Evolutionary conservation across 2,797 vertebrate species (phyloP).

Genomic region (Acanthopagrus latus): DNA sequence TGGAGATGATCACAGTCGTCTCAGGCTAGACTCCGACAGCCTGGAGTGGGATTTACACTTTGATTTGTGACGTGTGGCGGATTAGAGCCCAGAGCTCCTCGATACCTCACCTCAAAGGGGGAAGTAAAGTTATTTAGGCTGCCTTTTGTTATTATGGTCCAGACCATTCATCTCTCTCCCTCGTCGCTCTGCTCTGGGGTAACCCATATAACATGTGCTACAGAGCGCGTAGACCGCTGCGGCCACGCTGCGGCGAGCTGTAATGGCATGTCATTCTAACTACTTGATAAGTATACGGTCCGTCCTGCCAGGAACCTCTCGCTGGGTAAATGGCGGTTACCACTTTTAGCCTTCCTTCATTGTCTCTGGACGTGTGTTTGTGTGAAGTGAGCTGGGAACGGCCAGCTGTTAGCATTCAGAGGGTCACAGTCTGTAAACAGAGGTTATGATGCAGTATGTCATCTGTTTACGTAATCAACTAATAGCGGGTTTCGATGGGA

Average conservation of each 20-base stretch:
- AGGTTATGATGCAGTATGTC: constrained; percentile 21
- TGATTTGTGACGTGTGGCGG: constrained; percentile 58
- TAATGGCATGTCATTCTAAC: constrained; percentile 85
- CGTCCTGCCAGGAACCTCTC: constrained; percentile 77
- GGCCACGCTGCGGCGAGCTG: constrained; percentile 72
- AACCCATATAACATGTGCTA: constrained; percentile 70
- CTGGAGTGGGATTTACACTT: constrained; percentile 43
- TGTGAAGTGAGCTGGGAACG: constrained; percentile 63
- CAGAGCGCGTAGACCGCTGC: constrained; percentile 61
- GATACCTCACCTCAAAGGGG: constrained; percentile 62
- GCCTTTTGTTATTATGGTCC: constrained; percentile 71
- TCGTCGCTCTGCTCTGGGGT: constrained; percentile 49
- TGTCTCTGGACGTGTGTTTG: constrained; percentile 80
- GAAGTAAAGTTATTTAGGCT: constrained; percentile 75
- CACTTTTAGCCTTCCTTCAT: constrained; percentile 84
- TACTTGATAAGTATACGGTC: constrained; percentile 84
- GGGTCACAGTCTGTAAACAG: constrained; percentile 61
- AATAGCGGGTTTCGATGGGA: constrained; percentile 42
- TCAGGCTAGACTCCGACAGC: constrained; percentile 44
- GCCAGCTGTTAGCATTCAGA: constrained; percentile 63
- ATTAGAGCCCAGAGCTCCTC: constrained; percentile 57
- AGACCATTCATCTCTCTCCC: constrained; percentile 50
- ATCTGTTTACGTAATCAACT: constrained; percentile 41
- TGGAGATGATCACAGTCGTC: constrained; percentile 42
- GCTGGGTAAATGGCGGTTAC: constrained; percentile 84